Conservation (phyloP, 2,888 invertebrate genomes). For the Cepaea hortensis region DNA sequence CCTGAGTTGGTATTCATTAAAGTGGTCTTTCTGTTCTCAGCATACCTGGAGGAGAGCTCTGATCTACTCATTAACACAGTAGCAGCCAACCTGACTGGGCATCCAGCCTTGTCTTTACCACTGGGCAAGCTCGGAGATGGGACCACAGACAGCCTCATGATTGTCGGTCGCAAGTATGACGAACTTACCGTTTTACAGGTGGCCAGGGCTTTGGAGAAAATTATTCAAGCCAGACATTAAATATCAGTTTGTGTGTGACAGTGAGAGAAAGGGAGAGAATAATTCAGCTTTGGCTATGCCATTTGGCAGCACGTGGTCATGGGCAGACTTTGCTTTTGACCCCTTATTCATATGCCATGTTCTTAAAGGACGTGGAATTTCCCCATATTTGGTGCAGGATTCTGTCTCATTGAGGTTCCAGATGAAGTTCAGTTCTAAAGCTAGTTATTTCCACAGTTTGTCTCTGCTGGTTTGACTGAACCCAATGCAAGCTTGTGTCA, state of each 20-base stretch:
- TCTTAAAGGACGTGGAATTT: too few relatives aligned
- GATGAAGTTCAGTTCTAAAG: too few relatives aligned
- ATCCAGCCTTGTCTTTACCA: slow-evolving; percentile 69
- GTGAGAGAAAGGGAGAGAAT: too few relatives aligned
- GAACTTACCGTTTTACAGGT: slow-evolving; percentile 68
- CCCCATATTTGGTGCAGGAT: too few relatives aligned
- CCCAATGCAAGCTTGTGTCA: too few relatives aligned
- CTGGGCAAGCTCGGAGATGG: slow-evolving; percentile 66
- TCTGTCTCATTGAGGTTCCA: too few relatives aligned
- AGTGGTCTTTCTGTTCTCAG: slow-evolving; percentile 19
- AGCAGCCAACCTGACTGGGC: slow-evolving; percentile 67
- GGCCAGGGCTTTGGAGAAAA: slow-evolving; percentile 65
- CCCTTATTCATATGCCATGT: too few relatives aligned
- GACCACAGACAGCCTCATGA: slow-evolving; percentile 62
- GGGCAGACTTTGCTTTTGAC: too few relatives aligned
- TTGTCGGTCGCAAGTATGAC: slow-evolving; percentile 69
- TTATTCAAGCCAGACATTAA: slow-evolving; percentile 17
- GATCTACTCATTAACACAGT: slow-evolving; percentile 62
- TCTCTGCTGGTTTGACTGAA: too few relatives aligned
- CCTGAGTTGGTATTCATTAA: background rate
- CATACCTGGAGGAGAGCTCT: slow-evolving; percentile 50
- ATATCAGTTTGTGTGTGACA: background rate
- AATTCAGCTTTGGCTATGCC: too few relatives aligned
- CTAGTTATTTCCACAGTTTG: too few relatives aligned
- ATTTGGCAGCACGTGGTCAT: too few relatives aligned